Conservation (phyloP, 1,140 invertebrate genomes). For the Cotesia typhae region DNA sequence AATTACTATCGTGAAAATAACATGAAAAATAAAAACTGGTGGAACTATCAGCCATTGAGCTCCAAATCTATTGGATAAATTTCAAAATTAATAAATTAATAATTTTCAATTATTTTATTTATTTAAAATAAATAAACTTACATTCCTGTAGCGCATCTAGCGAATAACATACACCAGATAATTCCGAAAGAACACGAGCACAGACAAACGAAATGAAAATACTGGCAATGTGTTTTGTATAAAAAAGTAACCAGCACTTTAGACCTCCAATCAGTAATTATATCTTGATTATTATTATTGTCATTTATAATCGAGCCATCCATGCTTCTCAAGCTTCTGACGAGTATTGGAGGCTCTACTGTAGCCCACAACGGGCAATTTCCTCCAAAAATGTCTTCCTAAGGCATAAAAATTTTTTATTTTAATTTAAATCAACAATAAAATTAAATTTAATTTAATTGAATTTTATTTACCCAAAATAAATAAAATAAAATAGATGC, state of each 20-base stretch:
- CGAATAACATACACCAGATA: conserved; percentile 45
- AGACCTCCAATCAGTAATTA: conserved; percentile 42
- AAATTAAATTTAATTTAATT: not conserved
- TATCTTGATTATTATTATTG: not conserved
- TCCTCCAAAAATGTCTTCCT: conserved; percentile 44
- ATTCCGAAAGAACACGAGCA: conserved; percentile 48
- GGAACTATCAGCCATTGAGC: conserved; percentile 49
- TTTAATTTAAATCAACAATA: not conserved
- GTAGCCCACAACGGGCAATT: conserved; percentile 51
- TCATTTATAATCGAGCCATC: conserved; percentile 7
- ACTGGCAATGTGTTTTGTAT: conserved; percentile 38
- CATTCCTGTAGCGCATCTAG: conserved; percentile 48
- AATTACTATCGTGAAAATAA: conserved; percentile 40
- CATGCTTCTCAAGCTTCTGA: conserved; percentile 5
- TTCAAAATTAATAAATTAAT: not conserved
- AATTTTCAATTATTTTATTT: conserved; percentile 15
- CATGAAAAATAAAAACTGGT: conserved; percentile 44
- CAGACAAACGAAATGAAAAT: conserved; percentile 42
- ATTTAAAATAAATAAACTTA: conserved; percentile 35
- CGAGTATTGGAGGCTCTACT: conserved; percentile 10
- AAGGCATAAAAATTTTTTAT: conserved; percentile 11
- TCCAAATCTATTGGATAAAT: conserved; percentile 39
- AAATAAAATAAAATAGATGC: conserved; percentile 46
- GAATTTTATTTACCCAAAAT: conserved; percentile 46
- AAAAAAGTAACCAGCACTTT: conserved; percentile 40